Conservation (phyloP, 2,113 vertebrate species). For the Calonectris borealis region DNA sequence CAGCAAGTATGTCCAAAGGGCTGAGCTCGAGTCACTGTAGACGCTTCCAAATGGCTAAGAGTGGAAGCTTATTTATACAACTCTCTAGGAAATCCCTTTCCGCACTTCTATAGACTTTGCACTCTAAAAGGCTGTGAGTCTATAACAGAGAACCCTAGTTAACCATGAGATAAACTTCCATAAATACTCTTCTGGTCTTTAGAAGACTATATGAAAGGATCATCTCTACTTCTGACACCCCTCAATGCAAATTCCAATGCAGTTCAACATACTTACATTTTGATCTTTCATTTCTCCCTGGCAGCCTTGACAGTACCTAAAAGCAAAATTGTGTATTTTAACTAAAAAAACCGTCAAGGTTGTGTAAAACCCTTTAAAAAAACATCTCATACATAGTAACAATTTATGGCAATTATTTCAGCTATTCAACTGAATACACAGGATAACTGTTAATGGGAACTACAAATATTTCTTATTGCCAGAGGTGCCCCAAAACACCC, state of each 20-base stretch:
- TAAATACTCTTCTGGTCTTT: neutral
- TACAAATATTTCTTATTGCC: neutral
- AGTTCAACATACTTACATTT: conserved; percentile 80
- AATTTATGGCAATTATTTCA: neutral
- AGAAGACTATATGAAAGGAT: neutral
- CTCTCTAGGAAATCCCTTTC: neutral
- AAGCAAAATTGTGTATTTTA: conserved; percentile 46
- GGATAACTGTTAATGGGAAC: neutral
- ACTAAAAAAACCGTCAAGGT: neutral
- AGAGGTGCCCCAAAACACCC: neutral
- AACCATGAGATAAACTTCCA: neutral
- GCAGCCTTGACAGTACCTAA: conserved; percentile 91
- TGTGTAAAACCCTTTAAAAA: neutral
- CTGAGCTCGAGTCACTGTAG: neutral
- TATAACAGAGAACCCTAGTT: neutral
- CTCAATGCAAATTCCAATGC: neutral
- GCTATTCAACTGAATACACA: neutral
- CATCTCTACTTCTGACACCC: neutral
- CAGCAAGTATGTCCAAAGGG: neutral
- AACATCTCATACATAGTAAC: neutral
- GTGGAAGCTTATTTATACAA: neutral
- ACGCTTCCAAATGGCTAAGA: neutral
- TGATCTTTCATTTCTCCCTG: conserved; percentile 89
- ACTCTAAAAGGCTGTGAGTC: neutral
- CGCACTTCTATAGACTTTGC: neutral